Evolutionary conservation across 2,888 invertebrate species (phyloP).

Genomic region (Nipponacmea schrenckii): DNA sequence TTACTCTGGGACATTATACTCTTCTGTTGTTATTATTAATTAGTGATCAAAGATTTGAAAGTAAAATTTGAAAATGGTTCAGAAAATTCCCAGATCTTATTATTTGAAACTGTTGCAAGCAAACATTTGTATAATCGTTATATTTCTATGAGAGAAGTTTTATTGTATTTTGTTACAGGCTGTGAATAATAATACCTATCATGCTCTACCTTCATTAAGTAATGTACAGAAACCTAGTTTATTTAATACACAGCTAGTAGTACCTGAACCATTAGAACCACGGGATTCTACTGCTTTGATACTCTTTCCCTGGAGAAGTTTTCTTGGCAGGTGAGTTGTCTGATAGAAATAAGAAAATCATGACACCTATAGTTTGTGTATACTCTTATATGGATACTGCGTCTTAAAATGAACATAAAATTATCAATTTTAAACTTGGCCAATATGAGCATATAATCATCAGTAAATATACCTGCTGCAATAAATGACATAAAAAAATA

Average conservation of each 20-base stretch:
- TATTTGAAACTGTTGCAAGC: background rate
- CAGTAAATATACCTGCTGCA: too few relatives aligned
- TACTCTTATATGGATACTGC: too few relatives aligned
- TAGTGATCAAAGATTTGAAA: background rate
- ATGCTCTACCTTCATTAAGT: conserved; percentile 61
- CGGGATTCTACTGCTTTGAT: conserved; percentile 53
- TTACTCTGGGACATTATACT: background rate
- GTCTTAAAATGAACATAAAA: too few relatives aligned
- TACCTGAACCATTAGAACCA: conserved; percentile 66
- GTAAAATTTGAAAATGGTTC: background rate
- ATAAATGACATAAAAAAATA: too few relatives aligned
- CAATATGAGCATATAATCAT: too few relatives aligned
- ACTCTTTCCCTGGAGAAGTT: conserved; percentile 63
- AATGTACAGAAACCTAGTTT: conserved; percentile 56
- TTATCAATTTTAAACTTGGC: too few relatives aligned
- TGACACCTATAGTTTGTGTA: too few relatives aligned
- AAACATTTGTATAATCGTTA: background rate
- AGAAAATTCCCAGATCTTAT: too few relatives aligned
- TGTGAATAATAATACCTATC: conserved; percentile 59
- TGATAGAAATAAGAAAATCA: too few relatives aligned
- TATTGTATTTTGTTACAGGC: conserved; percentile 43
- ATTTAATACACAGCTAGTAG: conserved; percentile 49
- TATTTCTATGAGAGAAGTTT: background rate
- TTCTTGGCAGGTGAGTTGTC: conserved; percentile 53
- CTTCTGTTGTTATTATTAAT: too few relatives aligned